Conservation (phyloP, 2,797 vertebrate genomes). For the Falco columbarius region DNA sequence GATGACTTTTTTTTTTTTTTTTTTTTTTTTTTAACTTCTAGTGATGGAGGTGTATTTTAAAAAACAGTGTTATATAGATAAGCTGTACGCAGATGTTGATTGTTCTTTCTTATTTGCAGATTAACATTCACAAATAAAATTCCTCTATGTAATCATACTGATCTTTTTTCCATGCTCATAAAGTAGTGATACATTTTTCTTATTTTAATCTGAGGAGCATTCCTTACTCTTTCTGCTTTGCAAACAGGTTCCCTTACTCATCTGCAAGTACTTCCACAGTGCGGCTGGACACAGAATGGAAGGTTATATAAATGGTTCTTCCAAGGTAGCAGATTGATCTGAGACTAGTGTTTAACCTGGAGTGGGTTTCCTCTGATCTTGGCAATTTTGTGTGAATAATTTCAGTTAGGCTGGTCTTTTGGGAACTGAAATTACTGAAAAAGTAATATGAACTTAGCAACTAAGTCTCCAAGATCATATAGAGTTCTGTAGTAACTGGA, state of each 20-base stretch:
- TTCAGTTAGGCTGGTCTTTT: neutral
- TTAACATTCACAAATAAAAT: neutral
- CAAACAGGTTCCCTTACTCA: neutral
- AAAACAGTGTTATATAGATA: neutral
- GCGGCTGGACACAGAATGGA: neutral
- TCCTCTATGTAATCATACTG: neutral
- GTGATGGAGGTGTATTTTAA: neutral
- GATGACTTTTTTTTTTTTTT: neutral
- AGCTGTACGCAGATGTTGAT: neutral
- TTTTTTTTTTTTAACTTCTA: neutral
- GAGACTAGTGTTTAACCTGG: neutral
- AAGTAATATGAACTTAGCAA: neutral
- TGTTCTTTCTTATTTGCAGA: neutral
- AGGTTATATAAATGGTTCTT: neutral
- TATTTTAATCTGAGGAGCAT: neutral
- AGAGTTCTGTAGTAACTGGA: neutral
- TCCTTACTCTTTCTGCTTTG: neutral
- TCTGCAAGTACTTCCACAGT: neutral
- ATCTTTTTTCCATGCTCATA: neutral
- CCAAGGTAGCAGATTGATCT: neutral
- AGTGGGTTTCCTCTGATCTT: neutral
- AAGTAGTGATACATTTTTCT: neutral
- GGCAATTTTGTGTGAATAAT: neutral
- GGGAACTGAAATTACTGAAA: neutral
- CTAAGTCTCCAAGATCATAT: neutral